These are phyloP conservation scores for Lordiphosa stackelbergi DNA, from an alignment of 1,140 invertebrate species.

Conservation along the genomic window DNA sequence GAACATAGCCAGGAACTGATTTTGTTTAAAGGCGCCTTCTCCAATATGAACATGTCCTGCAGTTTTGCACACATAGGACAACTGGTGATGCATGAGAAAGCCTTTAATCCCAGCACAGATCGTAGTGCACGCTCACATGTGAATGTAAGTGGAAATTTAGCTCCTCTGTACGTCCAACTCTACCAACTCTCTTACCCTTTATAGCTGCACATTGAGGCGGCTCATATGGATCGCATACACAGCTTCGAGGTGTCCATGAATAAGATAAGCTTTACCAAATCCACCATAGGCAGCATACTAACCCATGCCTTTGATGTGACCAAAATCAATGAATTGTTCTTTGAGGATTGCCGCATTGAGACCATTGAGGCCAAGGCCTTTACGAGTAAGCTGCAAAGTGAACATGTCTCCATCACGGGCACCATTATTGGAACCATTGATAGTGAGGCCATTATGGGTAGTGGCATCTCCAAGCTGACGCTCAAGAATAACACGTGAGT, in stretches of 20 bases:
- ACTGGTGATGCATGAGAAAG: slow-evolving; percentile 45
- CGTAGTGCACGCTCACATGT: slow-evolving; percentile 32
- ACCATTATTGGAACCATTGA: slow-evolving; percentile 65
- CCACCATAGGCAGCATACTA: slow-evolving; percentile 47
- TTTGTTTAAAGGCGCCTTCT: slow-evolving; percentile 51
- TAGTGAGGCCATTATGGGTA: slow-evolving; percentile 63
- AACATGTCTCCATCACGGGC: slow-evolving; percentile 54
- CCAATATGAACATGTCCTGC: slow-evolving; percentile 48
- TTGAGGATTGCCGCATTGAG: slow-evolving; percentile 52
- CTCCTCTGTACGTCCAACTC: background rate
- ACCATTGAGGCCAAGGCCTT: slow-evolving; percentile 55
- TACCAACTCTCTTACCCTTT: background rate
- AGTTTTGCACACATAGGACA: slow-evolving; percentile 36
- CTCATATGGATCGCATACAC: slow-evolving; percentile 39
- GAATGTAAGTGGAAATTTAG: slow-evolving; percentile 52
- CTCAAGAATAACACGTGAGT: slow-evolving; percentile 62
- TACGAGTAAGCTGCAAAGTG: slow-evolving; percentile 58
- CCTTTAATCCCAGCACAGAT: slow-evolving; percentile 41
- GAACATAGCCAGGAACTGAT: slow-evolving; percentile 35
- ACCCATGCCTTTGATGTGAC: slow-evolving; percentile 63
- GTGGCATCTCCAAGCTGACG: slow-evolving; percentile 57
- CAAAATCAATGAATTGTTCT: slow-evolving; percentile 50
- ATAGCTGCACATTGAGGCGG: slow-evolving; percentile 48
- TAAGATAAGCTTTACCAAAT: slow-evolving; percentile 52
- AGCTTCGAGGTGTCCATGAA: slow-evolving; percentile 58